Percentiles rank a stretch among this genome's conserved stretches.
Conservation (phyloP, 2,113 vertebrate genomes). For the Notothenia coriiceps region DNA sequence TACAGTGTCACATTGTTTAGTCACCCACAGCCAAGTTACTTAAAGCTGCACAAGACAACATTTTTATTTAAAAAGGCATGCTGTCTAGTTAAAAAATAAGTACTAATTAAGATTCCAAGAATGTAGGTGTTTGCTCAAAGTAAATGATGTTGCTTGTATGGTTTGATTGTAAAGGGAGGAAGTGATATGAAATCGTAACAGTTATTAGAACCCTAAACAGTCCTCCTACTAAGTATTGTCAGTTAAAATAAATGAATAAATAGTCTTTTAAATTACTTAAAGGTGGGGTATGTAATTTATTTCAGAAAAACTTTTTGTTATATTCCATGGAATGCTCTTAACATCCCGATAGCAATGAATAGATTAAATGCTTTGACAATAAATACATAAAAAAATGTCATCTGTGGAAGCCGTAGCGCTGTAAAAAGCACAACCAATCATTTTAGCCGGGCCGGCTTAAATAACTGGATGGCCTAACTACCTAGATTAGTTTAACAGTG, state of each 20-base stretch:
- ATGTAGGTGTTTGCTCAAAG: conserved; percentile 36
- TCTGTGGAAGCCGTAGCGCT: too few relatives aligned
- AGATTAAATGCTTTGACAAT: too few relatives aligned
- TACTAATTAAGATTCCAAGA: conserved; percentile 36
- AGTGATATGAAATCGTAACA: neutral
- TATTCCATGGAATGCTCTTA: too few relatives aligned
- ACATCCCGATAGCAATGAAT: too few relatives aligned
- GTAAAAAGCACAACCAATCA: too few relatives aligned
- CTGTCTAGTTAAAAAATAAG: conserved; percentile 17
- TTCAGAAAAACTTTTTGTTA: too few relatives aligned
- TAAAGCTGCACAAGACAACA: conserved; percentile 31
- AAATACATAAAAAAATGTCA: too few relatives aligned
- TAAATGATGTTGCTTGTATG: conserved; percentile 23
- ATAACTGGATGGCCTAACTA: too few relatives aligned
- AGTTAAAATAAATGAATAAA: neutral
- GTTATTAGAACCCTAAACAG: too few relatives aligned
- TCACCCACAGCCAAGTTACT: conserved; percentile 23
- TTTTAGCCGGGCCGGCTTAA: too few relatives aligned
- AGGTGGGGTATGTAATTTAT: too few relatives aligned
- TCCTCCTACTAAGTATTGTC: too few relatives aligned
- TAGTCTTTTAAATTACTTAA: neutral
- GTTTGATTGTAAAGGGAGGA: neutral
- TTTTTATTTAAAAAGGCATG: conserved; percentile 12
- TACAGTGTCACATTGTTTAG: conserved; percentile 12
- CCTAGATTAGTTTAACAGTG: neutral